Percentiles rank a stretch among this genome's conserved stretches.
These are phyloP conservation scores for Disparrhopalites patrizii DNA, from an alignment of 2,888 invertebrate species.

Conservation along the genomic window DNA sequence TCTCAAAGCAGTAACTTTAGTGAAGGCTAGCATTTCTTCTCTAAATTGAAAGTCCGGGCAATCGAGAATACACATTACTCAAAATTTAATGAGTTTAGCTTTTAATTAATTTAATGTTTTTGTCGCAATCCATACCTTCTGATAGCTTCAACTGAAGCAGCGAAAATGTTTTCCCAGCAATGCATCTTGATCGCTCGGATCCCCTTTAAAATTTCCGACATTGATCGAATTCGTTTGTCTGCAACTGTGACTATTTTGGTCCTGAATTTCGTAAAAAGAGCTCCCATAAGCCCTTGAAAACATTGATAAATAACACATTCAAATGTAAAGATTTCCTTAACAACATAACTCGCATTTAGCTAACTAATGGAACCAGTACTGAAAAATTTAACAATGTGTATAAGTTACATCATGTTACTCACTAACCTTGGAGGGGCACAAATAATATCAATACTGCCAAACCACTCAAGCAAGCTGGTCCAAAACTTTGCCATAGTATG, in stretches of 20 bases:
- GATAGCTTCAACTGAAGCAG: not conserved
- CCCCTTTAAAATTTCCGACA: constrained; percentile 89
- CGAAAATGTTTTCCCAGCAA: constrained; percentile 70
- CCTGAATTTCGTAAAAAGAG: constrained; percentile 57
- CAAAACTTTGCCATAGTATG: constrained; percentile 72
- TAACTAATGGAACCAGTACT: no score
- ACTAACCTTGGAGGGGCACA: constrained; percentile 74
- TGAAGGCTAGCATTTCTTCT: constrained; percentile 64
- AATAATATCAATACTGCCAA: constrained; percentile 73
- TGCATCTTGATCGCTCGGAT: constrained; percentile 97
- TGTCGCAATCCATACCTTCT: constrained; percentile 13
- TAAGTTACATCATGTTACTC: no score
- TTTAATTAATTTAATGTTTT: no score
- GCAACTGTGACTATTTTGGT: constrained; percentile 77
- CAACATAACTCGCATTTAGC: no score
- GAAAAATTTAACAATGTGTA: not conserved
- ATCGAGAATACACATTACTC: no score
- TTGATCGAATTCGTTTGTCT: constrained; percentile 82
- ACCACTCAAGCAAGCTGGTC: constrained; percentile 69
- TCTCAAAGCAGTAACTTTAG: constrained; percentile 63
- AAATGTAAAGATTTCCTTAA: no score
- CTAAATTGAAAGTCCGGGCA: no score
- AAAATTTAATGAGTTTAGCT: no score
- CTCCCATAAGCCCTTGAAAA: constrained; percentile 60
- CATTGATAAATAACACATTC: constrained; percentile 51